Base-by-base conservation (phyloP, 2,888 invertebrate species). In the Dolomedes plantarius region DNA sequence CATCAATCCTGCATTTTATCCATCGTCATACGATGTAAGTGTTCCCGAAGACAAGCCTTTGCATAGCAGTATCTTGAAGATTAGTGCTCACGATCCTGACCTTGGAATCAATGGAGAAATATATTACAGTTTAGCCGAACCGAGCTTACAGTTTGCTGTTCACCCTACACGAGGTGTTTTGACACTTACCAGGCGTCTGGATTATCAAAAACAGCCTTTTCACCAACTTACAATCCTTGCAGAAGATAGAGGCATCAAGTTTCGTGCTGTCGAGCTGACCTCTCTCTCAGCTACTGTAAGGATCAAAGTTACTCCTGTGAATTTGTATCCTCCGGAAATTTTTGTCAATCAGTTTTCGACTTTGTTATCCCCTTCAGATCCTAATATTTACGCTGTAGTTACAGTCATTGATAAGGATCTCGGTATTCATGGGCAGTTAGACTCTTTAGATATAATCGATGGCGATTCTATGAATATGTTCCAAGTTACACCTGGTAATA, bases 21-120 rank as follows among this genome's bases (percentile, higher is more conserved):
- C 96, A 29, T 95, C 95, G 71, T 95, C 95, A 89, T 98, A 98
- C 92, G 95, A 95, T 90, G 95, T 94, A 68, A 94, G 94, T n/a
- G 95, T 98, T 62, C 94, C 95, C 28, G 98, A 98, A 92, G 97
- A 98, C 91, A 94, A 95, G 85, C 95, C 96, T 13, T 92, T 97
- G 82, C 96, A 98, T 92, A 94, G 94, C 79, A 96, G 95, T 91
- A 94, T 98, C 29, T 89, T 91, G 5, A 90, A 90, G 87, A 92
- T 93, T 13, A 91, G 94, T 41, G 99, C 98, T 0, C 97, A 97
- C 90, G 99, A 99, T 92, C 98, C 99, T 2, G 99, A 99, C 91
- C 93, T 96, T 41, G 99, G 98, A 1, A 93, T 97, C 90, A 99
- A 99, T 91, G 98, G 98, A 0, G 97, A 98, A 92, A 96, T 99